phyloP scores from a whole-genome alignment of 2,888 invertebrate species.

The Dioctria linearis region DNA sequence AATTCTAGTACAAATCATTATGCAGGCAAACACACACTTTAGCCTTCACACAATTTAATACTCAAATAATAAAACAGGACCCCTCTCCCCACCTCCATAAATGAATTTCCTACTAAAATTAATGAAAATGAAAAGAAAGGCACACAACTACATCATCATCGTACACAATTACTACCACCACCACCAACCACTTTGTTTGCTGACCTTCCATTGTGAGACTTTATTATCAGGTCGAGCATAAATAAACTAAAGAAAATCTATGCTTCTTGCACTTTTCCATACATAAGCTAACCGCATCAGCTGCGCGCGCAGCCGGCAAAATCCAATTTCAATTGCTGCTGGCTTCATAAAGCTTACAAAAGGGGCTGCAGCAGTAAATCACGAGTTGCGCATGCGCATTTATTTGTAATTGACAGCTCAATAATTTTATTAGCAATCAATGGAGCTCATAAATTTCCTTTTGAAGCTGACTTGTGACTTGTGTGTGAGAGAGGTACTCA shows the following conservation, averaged over 20 bases:
- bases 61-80: too few relatives aligned
- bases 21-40: too few relatives aligned
- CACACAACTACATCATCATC: background rate
- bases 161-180: background rate
- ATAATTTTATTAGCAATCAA: constrained; percentile 54
- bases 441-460: constrained; percentile 40
- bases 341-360: background rate
- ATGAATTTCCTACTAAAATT: too few relatives aligned
- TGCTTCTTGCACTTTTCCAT: background rate
- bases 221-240: background rate
- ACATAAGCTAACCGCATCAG: background rate
- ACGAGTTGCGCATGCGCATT: constrained; percentile 36
- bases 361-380: constrained; percentile 34
- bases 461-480: too few relatives aligned
- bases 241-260: too few relatives aligned
- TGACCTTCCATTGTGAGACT: constrained; percentile 9
- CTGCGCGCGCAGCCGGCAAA: constrained; percentile 11
- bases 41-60: too few relatives aligned
- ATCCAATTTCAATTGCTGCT: background rate
- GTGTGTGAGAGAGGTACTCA: too few relatives aligned
- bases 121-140: too few relatives aligned
- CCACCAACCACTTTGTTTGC: too few relatives aligned
- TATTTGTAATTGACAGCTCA: constrained; percentile 53
- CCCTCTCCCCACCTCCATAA: too few relatives aligned
- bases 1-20: too few relatives aligned